Evolutionary conservation across 2,797 vertebrate species (phyloP).

Genomic region (Alfaro cultratus): DNA sequence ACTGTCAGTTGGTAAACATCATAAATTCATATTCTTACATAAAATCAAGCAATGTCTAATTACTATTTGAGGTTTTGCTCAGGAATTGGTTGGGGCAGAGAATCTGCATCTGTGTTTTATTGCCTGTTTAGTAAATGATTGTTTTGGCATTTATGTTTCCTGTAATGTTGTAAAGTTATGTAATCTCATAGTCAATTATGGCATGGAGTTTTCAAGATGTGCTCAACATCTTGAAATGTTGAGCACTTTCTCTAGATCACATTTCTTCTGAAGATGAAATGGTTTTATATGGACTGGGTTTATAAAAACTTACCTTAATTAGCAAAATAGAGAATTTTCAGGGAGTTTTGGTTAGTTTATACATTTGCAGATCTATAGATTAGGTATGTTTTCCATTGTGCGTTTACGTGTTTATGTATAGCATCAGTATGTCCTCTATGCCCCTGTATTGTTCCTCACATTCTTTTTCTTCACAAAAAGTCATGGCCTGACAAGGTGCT

Average conservation of each 20-base stretch:
- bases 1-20: not conserved
- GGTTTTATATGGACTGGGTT: not conserved
- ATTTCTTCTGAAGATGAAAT: not conserved
- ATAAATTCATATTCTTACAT: not conserved
- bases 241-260: not conserved
- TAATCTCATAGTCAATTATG: not conserved
- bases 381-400: slow-evolving; percentile 13
- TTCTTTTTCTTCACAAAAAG: slow-evolving; percentile 80
- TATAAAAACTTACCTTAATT: not conserved
- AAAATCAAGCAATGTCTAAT: not conserved
- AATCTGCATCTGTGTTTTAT: not conserved
- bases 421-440: slow-evolving; percentile 66
- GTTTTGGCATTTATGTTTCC: not conserved
- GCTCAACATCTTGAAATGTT: too few species aligned
- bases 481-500: slow-evolving; percentile 76
- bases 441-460: slow-evolving; percentile 70
- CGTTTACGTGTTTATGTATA: slow-evolving; percentile 20
- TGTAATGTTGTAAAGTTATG: not conserved
- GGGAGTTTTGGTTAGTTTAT: not conserved
- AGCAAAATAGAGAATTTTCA: not conserved
- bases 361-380: slow-evolving; percentile 9
- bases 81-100: not conserved
- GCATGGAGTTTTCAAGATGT: too few species aligned
- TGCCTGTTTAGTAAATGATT: not conserved
- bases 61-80: not conserved